Percentiles rank a stretch among this genome's conserved stretches.
These are phyloP conservation scores for Cactoblastis cactorum DNA, from an alignment of 2,888 invertebrate species.

Conservation along the genomic window DNA sequence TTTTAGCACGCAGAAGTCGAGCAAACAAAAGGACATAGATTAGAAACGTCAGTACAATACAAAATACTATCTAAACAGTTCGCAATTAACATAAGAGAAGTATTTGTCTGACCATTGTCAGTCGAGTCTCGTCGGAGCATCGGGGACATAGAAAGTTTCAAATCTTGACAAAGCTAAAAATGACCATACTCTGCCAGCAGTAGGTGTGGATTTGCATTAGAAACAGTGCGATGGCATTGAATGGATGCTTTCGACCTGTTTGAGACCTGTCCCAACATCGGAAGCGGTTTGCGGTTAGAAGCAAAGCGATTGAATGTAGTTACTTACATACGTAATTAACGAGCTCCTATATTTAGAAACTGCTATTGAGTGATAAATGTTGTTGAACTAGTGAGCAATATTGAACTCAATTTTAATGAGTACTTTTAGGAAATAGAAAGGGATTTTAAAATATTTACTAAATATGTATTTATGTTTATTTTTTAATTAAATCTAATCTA, in stretches of 20 bases:
- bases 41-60: slow-evolving; percentile 36
- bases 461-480: too few relatives aligned
- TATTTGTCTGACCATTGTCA: slow-evolving; percentile 56
- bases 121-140: slow-evolving; percentile 46
- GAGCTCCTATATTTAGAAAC: slow-evolving; percentile 22
- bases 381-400: background rate
- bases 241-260: slow-evolving; percentile 41
- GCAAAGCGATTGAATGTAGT: slow-evolving; percentile 17
- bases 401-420: background rate
- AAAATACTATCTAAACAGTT: slow-evolving; percentile 34
- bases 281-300: slow-evolving; percentile 27
- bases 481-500: too few relatives aligned
- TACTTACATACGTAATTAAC: slow-evolving; percentile 3
- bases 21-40: slow-evolving; percentile 29
- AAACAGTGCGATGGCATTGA: slow-evolving; percentile 41
- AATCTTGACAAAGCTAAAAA: slow-evolving; percentile 64
- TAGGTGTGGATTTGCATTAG: slow-evolving; percentile 62
- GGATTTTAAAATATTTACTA: too few relatives aligned
- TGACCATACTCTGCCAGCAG: slow-evolving; percentile 47
- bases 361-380: background rate
- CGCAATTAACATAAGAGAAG: slow-evolving; percentile 51
- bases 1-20: too few relatives aligned
- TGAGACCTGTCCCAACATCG: slow-evolving; percentile 27
- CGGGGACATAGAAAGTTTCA: slow-evolving; percentile 65
- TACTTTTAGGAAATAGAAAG: background rate